Base-by-base conservation (phyloP, 2,888 invertebrate genomes). In the Rhingia rostrata region DNA sequence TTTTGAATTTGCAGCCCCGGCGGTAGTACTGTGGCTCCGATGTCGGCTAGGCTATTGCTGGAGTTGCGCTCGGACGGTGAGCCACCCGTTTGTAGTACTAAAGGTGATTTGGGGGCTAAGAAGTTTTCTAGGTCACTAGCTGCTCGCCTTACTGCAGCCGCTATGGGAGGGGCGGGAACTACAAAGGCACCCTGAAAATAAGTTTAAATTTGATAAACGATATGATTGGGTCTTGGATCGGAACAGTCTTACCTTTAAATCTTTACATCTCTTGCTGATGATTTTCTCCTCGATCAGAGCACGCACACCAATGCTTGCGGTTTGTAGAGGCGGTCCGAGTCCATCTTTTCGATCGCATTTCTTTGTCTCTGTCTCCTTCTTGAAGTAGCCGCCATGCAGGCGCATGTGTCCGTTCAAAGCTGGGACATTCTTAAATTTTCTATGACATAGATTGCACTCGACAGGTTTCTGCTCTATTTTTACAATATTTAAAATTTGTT, bases 381-480 rank as follows among this genome's bases (percentile, higher is more conserved):
- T 98, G 90, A 98, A 97, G 92, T 98, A 99, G 73, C 99, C 98
- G 53, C 99, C 99, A 91, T 99, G 99, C 86, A 99, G 93, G 89
- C 99, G 94, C 99, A 99, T 99, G 91, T 99, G 99, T 6, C 99
- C 99, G 92, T 99, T 99, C 73, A 99, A 94, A 35, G 99, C 99
- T 30, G 98, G 98, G 91, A 98, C 96, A 92, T 98, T 99, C 93
- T 99, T 99, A 93, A 99, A 99, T 91, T 97, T 96, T 88, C 98
- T 94, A 92, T 97, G 97, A 91, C 99, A 99, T 81, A 98, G 93
- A 92, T 97, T 97, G 92, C 99, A 99, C 91, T 97, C 97, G 79
- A 98, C 98, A 53, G 97, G 97, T 90, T 97, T 97, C 80, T 94
- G 93, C 88, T 96, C 96, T 49, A 93, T 92, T 87, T 94, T 92